Base-by-base conservation (phyloP, 2,888 invertebrate genomes). In the Amphiduros pacificus region DNA sequence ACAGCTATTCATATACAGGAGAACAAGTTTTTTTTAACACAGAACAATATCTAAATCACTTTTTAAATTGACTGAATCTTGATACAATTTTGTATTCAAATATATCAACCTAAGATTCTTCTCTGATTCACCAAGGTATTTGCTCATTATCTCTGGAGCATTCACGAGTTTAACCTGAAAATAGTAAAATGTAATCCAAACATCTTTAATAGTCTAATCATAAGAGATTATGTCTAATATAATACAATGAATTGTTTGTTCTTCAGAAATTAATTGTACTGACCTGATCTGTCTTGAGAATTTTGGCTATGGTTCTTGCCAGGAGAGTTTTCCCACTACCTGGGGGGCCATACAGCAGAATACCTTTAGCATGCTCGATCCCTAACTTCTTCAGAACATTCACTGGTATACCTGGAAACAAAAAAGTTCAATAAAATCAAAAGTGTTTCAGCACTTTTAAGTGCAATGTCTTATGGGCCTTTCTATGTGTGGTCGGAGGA, bases 311-410 rank as follows among this genome's bases (percentile, higher is more conserved):
- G 20, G 62, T 62, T 14, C 59, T 53, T 4, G 62, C 58, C 22
- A 62, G 59, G 1, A 62, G 53, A 20, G 62, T 54, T 28, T 62
- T 62, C 1, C 62, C 62, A 48, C 59, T 62, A 20, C 62, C 62
- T 1, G 62, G 59, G 2, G 59, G 52, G 17, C 62, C 62, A 54
- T 62, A 52, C 14, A 62, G 59, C 17, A 62, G 49, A 3, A 62
- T 50, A 31, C 62, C 62, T 36, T 57, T 62, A 26, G 59, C 62
- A 49, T 62, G 62, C 31, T 49, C 54, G n/a, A 62, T 48, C 1
- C 62, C 62, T 27, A 62, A 36, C 28, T 62, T 28, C 14, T 48
- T 49, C 28, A 57, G 44, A 9, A 59, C 48, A 49, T 36, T 36
- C 1, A 55, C 41, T 22, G 62, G 62, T 2, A 62, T 41, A n/a